phyloP scores from a whole-genome alignment of 2,113 vertebrate species.

The Phocoena phocoena region DNA sequence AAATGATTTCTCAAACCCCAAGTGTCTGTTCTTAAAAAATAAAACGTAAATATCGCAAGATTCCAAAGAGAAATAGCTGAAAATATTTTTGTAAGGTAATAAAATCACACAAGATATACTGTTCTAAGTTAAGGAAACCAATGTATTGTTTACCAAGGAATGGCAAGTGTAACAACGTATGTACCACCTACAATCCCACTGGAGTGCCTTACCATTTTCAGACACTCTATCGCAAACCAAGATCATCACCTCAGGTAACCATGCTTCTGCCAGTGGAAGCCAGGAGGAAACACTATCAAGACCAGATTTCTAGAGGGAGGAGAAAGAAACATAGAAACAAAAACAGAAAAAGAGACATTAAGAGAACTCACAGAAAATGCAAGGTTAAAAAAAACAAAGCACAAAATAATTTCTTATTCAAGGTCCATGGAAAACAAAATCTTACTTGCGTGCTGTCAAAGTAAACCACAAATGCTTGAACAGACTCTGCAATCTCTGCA shows the following conservation, averaged over 20 bases:
- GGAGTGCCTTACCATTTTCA: slow-evolving; percentile 88
- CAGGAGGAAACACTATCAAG: slow-evolving; percentile 90
- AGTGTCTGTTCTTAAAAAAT: not conserved
- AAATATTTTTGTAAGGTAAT: not conserved
- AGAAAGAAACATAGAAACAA: not conserved
- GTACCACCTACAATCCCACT: not conserved
- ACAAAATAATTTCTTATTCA: not conserved
- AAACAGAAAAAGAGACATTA: slow-evolving; percentile 4
- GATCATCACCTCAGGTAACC: slow-evolving; percentile 96
- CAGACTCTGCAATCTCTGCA: slow-evolving; percentile 90
- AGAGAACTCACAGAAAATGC: not conserved
- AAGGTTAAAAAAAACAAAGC: not conserved
- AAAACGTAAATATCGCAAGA: not conserved
- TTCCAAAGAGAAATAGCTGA: slow-evolving; percentile 22
- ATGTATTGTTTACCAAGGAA: not conserved
- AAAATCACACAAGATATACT: not conserved
- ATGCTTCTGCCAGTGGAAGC: slow-evolving; percentile 93
- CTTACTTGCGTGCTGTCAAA: slow-evolving; percentile 95
- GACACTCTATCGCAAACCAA: slow-evolving; percentile 94
- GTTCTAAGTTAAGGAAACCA: not conserved
- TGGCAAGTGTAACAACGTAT: accelerated
- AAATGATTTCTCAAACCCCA: slow-evolving; percentile 4
- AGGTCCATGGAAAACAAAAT: not conserved
- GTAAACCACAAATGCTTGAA: slow-evolving; percentile 95
- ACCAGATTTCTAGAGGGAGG: slow-evolving; percentile 88